Evolutionary conservation across 2,888 invertebrate species (phyloP).

Genomic region (Torymus tubicola): DNA sequence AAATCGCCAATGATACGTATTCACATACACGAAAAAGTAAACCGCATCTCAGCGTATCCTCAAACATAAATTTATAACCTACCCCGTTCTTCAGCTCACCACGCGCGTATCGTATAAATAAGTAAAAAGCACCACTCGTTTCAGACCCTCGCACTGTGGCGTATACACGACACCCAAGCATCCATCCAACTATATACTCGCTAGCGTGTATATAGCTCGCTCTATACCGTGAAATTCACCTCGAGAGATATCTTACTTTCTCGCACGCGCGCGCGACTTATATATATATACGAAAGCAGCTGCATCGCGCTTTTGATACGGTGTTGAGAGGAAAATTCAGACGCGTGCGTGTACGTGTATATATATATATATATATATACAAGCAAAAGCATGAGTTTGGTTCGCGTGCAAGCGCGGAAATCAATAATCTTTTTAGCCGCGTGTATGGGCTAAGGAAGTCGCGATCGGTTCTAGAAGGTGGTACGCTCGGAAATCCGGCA

Average conservation of each 20-base stretch:
- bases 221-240: constrained; percentile 1
- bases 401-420: constrained; percentile 20
- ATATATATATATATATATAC: no score
- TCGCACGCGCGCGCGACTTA: neutral
- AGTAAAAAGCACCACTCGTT: no score
- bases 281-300: neutral
- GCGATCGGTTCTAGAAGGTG: neutral
- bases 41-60: no score
- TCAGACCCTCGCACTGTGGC: no score
- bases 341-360: neutral
- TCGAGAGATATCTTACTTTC: neutral
- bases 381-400: constrained; percentile 19
- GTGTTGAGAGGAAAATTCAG: constrained; percentile 5
- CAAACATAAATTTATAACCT: no score
- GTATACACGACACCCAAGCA: no score
- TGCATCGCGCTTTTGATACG: constrained; percentile 19
- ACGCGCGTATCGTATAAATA: no score
- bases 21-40: no score
- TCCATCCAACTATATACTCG: no score
- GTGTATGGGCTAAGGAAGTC: neutral
- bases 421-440: constrained; percentile 33
- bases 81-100: no score
- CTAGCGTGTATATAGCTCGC: neutral
- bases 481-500: no score
- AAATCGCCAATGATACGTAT: no score